These are phyloP conservation scores for Brachyistius frenatus DNA, from an alignment of 2,113 vertebrate species.

Conservation along the genomic window DNA sequence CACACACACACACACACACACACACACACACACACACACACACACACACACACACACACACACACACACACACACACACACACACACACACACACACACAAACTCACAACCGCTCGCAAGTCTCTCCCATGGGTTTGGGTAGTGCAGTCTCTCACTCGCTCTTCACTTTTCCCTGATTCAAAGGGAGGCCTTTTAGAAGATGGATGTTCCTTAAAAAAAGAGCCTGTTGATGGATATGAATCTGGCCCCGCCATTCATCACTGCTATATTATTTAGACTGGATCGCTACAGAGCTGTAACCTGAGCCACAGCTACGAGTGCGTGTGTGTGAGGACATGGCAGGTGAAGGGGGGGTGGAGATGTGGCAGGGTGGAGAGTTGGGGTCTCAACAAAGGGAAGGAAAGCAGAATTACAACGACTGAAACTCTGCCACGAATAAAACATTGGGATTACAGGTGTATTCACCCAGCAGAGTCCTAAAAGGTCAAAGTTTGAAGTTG, in stretches of 20 bases:
- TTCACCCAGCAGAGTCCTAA: background rate
- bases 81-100: slow-evolving; percentile 7
- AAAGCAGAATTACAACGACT: slow-evolving; percentile 14
- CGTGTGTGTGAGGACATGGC: slow-evolving; percentile 36
- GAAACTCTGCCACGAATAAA: background rate
- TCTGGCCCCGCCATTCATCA: slow-evolving; percentile 97
- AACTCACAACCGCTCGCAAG: slow-evolving; percentile 34
- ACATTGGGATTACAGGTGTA: background rate
- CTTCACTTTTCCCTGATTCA: slow-evolving; percentile 92
- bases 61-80: slow-evolving; percentile 12
- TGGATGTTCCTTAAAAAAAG: slow-evolving; percentile 98
- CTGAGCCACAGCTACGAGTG: slow-evolving; percentile 83
- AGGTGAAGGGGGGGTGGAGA: slow-evolving; percentile 36
- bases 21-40: slow-evolving; percentile 9
- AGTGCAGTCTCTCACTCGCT: slow-evolving; percentile 89
- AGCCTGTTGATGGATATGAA: slow-evolving; percentile 95
- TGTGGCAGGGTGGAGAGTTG: slow-evolving; percentile 25
- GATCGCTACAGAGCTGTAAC: slow-evolving; percentile 97
- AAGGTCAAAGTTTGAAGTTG: slow-evolving; percentile 2
- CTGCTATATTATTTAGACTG: slow-evolving; percentile 99
- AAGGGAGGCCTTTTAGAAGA: slow-evolving; percentile 94
- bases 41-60: slow-evolving; percentile 29
- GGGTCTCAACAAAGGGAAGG: slow-evolving; percentile 36
- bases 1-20: slow-evolving; percentile 28
- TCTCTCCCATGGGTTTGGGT: slow-evolving; percentile 86